phyloP scores from a whole-genome alignment of 2,797 vertebrate species.

The Ceryle rudis region DNA sequence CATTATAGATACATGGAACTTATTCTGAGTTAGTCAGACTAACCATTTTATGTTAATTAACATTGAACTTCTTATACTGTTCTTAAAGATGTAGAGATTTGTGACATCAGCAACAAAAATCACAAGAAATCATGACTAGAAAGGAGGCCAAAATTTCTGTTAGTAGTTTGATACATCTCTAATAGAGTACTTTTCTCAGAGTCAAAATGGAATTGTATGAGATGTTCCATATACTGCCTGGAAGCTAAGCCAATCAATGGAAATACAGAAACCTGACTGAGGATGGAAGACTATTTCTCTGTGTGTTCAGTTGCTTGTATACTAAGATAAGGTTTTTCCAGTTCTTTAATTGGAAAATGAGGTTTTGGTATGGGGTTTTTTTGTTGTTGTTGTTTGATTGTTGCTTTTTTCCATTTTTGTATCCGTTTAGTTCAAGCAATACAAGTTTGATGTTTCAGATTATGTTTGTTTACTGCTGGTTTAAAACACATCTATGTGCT shows the following conservation, averaged over 20 bases:
- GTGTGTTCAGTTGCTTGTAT: background rate
- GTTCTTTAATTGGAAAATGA: background rate
- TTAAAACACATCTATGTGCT: background rate
- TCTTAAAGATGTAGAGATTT: background rate
- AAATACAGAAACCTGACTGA: background rate
- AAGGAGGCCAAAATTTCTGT: background rate
- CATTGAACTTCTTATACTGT: background rate
- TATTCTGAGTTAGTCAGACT: background rate
- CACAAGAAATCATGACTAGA: background rate
- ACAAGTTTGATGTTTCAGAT: background rate
- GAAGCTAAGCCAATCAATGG: background rate
- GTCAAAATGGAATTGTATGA: background rate
- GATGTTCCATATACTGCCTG: background rate
- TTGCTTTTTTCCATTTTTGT: background rate
- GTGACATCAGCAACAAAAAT: background rate
- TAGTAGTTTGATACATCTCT: background rate
- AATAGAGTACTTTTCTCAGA: background rate
- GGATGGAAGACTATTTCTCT: background rate
- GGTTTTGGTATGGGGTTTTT: background rate
- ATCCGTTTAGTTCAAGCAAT: background rate
- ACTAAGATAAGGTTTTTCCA: background rate
- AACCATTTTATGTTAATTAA: background rate
- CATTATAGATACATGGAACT: background rate
- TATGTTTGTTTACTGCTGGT: background rate
- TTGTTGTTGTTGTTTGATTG: background rate